Evolutionary conservation across 2,797 vertebrate species (phyloP), one percentile per base, ranked within the genome.

Genomic region (Macropodus opercularis): DNA sequence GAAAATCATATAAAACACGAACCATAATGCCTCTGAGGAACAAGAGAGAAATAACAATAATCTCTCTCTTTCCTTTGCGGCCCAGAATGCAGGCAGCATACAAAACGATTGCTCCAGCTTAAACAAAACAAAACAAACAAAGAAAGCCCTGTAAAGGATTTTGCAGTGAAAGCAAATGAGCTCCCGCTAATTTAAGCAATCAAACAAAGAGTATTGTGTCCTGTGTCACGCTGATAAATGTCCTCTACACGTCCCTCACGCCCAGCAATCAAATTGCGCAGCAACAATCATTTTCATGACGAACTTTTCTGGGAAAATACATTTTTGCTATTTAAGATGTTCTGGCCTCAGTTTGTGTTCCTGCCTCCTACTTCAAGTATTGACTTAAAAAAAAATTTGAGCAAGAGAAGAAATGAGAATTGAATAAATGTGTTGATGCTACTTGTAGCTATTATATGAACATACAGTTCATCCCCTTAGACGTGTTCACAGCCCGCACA

Each of bases 81-180:
- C 59, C 62, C 26, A n/a, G 34, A 46, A 75, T 38, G 43, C 70
- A 44, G 46, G 56, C 39, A 24, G 85, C 70, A 84, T 86, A 83
- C 85, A 83, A 69, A 87, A 77, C 58, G 66, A 72, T 57, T 59
- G 57, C 72, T 72, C 57, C 5, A 27, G 79, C 71, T 79, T 90
- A 87, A 91, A 91, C 87, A 90, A n/a, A n/a, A 87, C 87, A 87
- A 78, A 79, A 86, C 83, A 87, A n/a, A 83, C 32, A 52, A 72
- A 74, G 76, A 86, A 86, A 75, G 56, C 70, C 4, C 72, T 76
- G 86, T 63, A 68, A 84, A 84, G 80, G 84, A 89, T 89, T 91
- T 81, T 75, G 79, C 80, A 59, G 83, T 29, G 77, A 81, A 91
- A 86, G 87, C 88, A 91, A 91, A 92, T 89, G 80, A 90, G 87